Conservation (phyloP, 2,113 vertebrate species). For the Eretmochelys imbricata region DNA sequence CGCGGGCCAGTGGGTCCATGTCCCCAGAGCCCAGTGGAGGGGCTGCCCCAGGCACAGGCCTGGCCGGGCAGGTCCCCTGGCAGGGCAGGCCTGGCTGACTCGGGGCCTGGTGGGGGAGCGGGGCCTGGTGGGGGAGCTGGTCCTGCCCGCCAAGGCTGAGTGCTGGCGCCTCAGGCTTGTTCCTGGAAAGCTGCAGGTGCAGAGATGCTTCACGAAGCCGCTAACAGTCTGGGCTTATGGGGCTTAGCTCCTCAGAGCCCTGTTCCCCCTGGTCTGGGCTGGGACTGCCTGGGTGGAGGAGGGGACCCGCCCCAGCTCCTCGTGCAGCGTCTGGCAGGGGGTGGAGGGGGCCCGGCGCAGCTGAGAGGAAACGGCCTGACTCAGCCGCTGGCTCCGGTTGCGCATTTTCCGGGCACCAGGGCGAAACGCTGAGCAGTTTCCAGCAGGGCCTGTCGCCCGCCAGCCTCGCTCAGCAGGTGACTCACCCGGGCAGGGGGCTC, state of each 20-base stretch:
- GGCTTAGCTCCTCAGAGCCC: neutral
- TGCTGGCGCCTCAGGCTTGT: no score
- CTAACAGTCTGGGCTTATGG: fast-evolving
- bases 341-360: neutral
- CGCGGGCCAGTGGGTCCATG: no score
- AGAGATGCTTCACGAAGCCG: neutral
- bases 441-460: neutral
- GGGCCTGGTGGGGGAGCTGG: no score
- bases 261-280: neutral
- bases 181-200: no score
- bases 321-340: fast-evolving
- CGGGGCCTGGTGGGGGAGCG: no score
- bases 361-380: neutral
- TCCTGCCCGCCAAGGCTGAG: no score
- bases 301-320: neutral
- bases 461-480: neutral
- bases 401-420: neutral
- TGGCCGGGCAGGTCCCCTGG: no score
- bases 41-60: no score
- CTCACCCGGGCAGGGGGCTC: neutral
- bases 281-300: neutral
- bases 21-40: no score
- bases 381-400: neutral
- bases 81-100: no score
- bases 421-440: neutral